Base-by-base conservation (phyloP, 35 echinoderm and acorn worm genomes). In the Acanthaster planci region DNA sequence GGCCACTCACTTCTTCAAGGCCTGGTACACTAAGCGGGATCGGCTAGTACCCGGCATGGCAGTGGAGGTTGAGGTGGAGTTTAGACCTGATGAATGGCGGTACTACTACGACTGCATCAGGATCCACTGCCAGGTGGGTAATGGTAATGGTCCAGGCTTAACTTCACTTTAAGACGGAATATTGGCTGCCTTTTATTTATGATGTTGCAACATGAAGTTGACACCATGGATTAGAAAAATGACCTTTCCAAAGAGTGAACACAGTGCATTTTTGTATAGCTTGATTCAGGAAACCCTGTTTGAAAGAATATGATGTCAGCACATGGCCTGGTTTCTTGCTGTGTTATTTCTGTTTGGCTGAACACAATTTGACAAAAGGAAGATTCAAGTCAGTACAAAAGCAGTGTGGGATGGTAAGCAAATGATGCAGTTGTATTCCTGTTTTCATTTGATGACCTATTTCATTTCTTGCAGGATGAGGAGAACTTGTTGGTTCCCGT, bases 41-140 rank as follows among this genome's bases (percentile, higher is more conserved):
- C 52, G 96, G 32, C 88, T 99, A 32, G 96, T 99, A 0, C 92
- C 92, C 5, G 96, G 96, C 2, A 53, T 99, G 52, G 85, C 96
- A 47, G 84, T 99, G 59, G 89, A 99, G 19, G 89, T 94, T 5
- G 81, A 85, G 8, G 86, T 99, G 7, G 96, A 99, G 82, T 99
- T 99, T 68, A 85, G 53, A 67, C 96, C 96, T 32, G 92, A 99
- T 75, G 96, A 99, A 32, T 99, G 96, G 96, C 78, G 96, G 18
- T 99, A 99, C 77, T 99, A 84, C 86, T 99, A 99, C 86, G 96
- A 99, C 67, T 99, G 96, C 59, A 99, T 99, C 31, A 84, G 96
- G 76, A 91, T 99, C 76, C 96, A 99, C 56, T 94, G 96, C 76
- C 85, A 99, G 86, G 96, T 94, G 64, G 78, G 31, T 17, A 4